Evolutionary conservation across 2,888 invertebrate species (phyloP).

Genomic region (Nephrocerus scutellatus): DNA sequence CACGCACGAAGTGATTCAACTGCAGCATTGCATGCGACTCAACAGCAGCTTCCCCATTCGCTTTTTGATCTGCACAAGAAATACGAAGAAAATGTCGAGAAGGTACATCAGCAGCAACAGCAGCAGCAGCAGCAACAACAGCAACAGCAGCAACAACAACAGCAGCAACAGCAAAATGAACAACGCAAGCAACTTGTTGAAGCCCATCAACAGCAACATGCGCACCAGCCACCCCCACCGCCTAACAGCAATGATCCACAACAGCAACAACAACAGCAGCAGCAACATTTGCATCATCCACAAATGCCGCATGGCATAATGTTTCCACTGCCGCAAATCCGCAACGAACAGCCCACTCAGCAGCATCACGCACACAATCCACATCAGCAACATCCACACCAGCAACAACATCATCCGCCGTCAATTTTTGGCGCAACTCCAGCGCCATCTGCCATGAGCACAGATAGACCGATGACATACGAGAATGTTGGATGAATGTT

Average conservation of each 20-base stretch:
- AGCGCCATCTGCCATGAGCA: slow-evolving; percentile 34
- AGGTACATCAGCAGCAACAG: slow-evolving; percentile 41
- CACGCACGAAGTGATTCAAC: slow-evolving; percentile 21
- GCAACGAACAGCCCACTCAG: slow-evolving; percentile 36
- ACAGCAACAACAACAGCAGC: slow-evolving; percentile 42
- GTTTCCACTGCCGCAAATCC: slow-evolving; percentile 41
- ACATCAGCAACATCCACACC: slow-evolving; percentile 37
- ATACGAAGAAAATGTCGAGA: slow-evolving; percentile 34
- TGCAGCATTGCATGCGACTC: slow-evolving; percentile 33
- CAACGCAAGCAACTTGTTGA: slow-evolving; percentile 19
- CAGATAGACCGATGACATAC: slow-evolving; percentile 43
- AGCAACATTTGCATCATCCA: slow-evolving; percentile 42
- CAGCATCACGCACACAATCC: slow-evolving; percentile 41
- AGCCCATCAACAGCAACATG: slow-evolving; percentile 31
- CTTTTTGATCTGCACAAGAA: slow-evolving; percentile 39
- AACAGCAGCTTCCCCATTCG: slow-evolving; percentile 36
- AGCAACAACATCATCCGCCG: slow-evolving; percentile 39
- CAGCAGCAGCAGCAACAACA: slow-evolving; percentile 39
- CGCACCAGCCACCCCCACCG: slow-evolving; percentile 38
- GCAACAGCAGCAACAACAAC: slow-evolving; percentile 35
- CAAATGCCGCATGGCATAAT: slow-evolving; percentile 45
- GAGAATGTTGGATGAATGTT: slow-evolving; percentile 45
- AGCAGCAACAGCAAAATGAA: slow-evolving; percentile 28
- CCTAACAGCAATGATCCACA: slow-evolving; percentile 42
- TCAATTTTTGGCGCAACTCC: slow-evolving; percentile 37